These are phyloP conservation scores for Micromesistius poutassou DNA, from an alignment of 2,797 vertebrate species.

Conservation along the genomic window DNA sequence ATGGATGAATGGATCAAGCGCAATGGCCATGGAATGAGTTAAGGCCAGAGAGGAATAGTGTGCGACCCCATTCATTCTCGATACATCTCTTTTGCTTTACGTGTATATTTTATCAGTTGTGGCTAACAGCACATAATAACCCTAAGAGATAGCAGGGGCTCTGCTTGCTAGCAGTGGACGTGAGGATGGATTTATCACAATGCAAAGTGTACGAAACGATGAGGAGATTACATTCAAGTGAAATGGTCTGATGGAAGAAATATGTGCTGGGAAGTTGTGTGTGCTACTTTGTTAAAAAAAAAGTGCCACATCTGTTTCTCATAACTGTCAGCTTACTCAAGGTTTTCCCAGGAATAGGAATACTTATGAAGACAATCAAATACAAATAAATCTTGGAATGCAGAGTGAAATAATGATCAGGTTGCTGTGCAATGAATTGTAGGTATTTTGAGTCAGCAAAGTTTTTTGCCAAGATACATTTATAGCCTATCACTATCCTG, in stretches of 20 bases:
- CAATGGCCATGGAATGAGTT: neutral
- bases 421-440: neutral
- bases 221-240: neutral
- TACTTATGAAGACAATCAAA: neutral
- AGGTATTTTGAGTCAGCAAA: neutral
- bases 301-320: neutral
- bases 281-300: neutral
- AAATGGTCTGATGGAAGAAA: neutral
- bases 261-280: neutral
- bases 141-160: neutral
- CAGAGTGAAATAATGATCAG: neutral
- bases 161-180: neutral
- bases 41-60: slow-evolving; percentile 3
- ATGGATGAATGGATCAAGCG: slow-evolving; percentile 8
- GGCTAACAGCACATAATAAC: neutral
- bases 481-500: neutral
- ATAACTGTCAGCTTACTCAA: neutral
- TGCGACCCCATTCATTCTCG: slow-evolving; percentile 21
- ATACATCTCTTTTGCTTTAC: slow-evolving; percentile 25
- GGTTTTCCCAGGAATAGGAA: neutral
- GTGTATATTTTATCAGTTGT: slow-evolving; percentile 41
- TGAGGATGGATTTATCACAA: neutral
- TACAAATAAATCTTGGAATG: slow-evolving; percentile 1
- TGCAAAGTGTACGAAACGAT: neutral
- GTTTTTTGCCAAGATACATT: neutral